phyloP scores from a whole-genome alignment of 2,797 vertebrate species.

The Coregonus ussuriensis region DNA sequence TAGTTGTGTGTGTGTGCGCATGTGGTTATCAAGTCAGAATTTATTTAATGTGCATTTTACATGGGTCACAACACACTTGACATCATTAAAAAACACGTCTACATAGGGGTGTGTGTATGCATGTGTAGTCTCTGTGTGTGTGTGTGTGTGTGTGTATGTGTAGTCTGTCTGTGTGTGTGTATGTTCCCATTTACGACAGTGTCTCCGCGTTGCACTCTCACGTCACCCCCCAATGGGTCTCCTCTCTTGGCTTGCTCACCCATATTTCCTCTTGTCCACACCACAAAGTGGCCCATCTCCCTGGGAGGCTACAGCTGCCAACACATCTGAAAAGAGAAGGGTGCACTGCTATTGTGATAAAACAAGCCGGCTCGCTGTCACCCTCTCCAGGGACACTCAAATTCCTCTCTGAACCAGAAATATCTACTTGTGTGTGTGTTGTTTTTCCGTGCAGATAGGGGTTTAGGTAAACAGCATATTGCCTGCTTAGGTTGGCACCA shows the following conservation, averaged over 20 bases:
- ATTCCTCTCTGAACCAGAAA: conserved; percentile 53
- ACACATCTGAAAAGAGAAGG: conserved; percentile 60
- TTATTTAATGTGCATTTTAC: background rate
- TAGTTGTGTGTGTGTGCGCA: conserved; percentile 2
- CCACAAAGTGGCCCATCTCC: conserved; percentile 61
- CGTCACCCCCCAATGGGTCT: conserved; percentile 16
- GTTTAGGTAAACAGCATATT: conserved; percentile 66
- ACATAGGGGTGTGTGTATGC: too few relatives aligned
- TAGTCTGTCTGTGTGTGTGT: too few relatives aligned
- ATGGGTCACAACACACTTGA: background rate
- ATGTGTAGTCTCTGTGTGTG: too few relatives aligned
- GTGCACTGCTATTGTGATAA: conserved; percentile 47
- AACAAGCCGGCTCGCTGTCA: conserved; percentile 29
- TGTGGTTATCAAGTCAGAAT: background rate
- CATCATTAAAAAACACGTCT: too few relatives aligned
- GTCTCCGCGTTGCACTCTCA: background rate
- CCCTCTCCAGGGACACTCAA: conserved; percentile 44
- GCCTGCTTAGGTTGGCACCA: conserved; percentile 67
- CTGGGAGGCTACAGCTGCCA: conserved; percentile 43
- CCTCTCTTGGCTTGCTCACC: conserved; percentile 47
- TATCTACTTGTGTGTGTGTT: conserved; percentile 43
- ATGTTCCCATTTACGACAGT: too few relatives aligned
- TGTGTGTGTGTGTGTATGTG: too few relatives aligned
- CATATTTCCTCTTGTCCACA: conserved; percentile 64
- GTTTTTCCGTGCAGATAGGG: conserved; percentile 54